These are phyloP conservation scores for Girardia tigrina DNA, from an alignment of 2,888 invertebrate genomes.

Conservation along the genomic window DNA sequence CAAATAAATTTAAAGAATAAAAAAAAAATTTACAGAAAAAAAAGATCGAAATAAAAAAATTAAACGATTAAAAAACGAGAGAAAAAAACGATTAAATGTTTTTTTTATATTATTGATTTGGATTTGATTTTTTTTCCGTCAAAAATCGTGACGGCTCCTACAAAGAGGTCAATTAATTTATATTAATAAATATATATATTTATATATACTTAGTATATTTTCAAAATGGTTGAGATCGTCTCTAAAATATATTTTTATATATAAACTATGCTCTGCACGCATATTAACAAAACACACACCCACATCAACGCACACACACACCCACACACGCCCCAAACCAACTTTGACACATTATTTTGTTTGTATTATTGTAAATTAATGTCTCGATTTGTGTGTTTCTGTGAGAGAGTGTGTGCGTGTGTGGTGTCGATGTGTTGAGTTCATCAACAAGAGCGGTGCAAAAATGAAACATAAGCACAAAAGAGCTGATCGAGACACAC, in stretches of 20 bases:
- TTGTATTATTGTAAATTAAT: not conserved
- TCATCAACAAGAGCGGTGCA: not conserved
- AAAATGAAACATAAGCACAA: not conserved
- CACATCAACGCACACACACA: not conserved
- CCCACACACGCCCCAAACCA: not conserved
- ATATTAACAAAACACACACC: not conserved
- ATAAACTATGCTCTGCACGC: not conserved
- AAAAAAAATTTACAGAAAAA: no score
- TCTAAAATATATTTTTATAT: no score
- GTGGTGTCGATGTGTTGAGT: not conserved
- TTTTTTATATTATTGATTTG: no score
- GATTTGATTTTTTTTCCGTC: no score
- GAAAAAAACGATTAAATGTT: no score
- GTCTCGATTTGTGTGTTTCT: not conserved
- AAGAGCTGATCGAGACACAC: slow-evolving; percentile 10
- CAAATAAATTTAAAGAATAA: no score
- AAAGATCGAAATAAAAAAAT: no score
- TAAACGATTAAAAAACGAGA: no score
- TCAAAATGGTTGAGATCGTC: slow-evolving; percentile 3
- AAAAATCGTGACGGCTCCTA: not conserved
- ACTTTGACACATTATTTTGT: not conserved
- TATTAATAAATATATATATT: no score
- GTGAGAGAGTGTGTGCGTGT: not conserved
- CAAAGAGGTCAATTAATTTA: not conserved
- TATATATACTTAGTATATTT: no score